phyloP scores from a whole-genome alignment of 2,888 invertebrate species.

The Lordiphosa andalusiaca region DNA sequence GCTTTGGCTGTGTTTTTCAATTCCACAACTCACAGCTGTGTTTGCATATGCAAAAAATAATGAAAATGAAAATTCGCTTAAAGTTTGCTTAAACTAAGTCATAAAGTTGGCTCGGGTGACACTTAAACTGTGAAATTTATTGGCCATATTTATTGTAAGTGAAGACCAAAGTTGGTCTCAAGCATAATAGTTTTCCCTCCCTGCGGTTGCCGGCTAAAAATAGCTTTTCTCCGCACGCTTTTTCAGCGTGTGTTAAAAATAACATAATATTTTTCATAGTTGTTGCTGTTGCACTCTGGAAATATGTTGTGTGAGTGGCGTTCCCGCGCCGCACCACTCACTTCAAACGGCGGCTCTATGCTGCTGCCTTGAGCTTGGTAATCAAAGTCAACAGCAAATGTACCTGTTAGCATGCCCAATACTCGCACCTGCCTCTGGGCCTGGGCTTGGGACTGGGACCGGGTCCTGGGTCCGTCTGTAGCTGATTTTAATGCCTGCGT shows the following conservation, averaged over 20 bases:
- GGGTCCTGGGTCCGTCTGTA: constrained; percentile 37
- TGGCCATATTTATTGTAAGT: constrained; percentile 69
- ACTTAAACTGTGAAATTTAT: constrained; percentile 58
- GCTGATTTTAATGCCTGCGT: constrained; percentile 72
- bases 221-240: constrained; percentile 72
- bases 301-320: constrained; percentile 52
- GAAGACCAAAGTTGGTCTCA: constrained; percentile 7
- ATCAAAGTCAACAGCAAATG: constrained; percentile 66
- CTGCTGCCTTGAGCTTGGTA: constrained; percentile 37
- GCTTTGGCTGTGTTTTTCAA: constrained; percentile 54
- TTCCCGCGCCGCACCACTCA: background rate
- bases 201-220: constrained; percentile 50
- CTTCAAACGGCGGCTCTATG: constrained; percentile 9
- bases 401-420: constrained; percentile 69
- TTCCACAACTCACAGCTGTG: constrained; percentile 10
- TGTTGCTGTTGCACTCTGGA: constrained; percentile 38
- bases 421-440: constrained; percentile 25
- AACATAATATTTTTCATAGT: constrained; percentile 68
- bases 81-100: constrained; percentile 7
- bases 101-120: constrained; percentile 11
- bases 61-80: constrained; percentile 13
- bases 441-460: background rate
- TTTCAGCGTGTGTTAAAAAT: constrained; percentile 71
- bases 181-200: constrained; percentile 7
- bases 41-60: constrained; percentile 16